Base-by-base conservation (phyloP, 2,888 invertebrate species). In the Artemia sinica region DNA sequence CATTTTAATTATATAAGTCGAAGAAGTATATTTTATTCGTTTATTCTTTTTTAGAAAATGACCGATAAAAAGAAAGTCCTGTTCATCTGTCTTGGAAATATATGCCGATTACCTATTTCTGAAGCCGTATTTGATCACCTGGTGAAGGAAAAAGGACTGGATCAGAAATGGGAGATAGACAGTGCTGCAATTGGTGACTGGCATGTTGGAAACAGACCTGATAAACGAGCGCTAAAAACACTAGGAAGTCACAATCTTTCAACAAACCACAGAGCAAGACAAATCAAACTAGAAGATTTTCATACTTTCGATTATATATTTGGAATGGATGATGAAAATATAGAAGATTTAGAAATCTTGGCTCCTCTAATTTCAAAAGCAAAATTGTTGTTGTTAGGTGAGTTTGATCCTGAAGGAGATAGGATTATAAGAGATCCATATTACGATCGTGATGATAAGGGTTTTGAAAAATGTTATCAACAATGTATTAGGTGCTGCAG, bases 21-120 rank as follows among this genome's bases (percentile, higher is more conserved):
- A 2, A 41, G 41, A 41, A 41, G 41, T 41, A 41, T 41, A 41
- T 41, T 41, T 5, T 41, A 41, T 6, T 41, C 1, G 6, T 41
- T 41, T 41, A 41, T 41, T 41, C 41, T 41, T 41, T 18, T 41
- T 41, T 41, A 41, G 41, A 6, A 41, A 41, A 41, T 41, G 41
- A 6, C 2, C 41, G 63, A 58, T 9, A 58, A 58, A 28, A 58
- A 58, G 63, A 58, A 58, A 3, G 63, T 28, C 8, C 9, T 67
- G 13, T 67, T 7, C 49, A 12, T 67, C 71, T 70, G 75, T 76
- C 41, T 73, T 89, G 95, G 95, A 12, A 96, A 96, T 76, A 95
- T 93, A 74, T 96, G 95, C 78, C 84, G 95, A 8, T 95, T 94
- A 8, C 93, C 95, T 1, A 94, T 94, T 74, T 95, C 94, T 5